A percentile compares a stretch with the other conserved stretches of the same genome.
Conservation (phyloP, 1,140 invertebrate genomes). For the Caenorhabditis remanei region DNA sequence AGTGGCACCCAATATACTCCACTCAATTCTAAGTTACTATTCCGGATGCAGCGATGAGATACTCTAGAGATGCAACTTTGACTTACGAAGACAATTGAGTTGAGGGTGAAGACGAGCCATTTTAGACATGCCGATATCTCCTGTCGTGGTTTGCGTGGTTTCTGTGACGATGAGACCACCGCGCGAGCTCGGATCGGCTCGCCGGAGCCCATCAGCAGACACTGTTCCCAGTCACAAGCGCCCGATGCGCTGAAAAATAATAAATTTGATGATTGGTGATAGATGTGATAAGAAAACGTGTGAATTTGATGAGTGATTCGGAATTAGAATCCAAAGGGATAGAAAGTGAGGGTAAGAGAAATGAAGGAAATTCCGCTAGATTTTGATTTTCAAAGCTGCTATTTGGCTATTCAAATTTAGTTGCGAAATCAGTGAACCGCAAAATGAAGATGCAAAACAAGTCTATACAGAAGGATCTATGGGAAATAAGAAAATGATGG, state of each 20-base stretch:
- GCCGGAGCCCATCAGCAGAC: constrained; percentile 63
- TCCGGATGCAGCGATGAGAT: constrained; percentile 20
- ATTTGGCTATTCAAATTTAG: constrained; percentile 1
- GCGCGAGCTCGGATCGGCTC: constrained; percentile 59
- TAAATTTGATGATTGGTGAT: not conserved
- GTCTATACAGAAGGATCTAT: constrained; percentile 20
- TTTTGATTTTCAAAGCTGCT: constrained; percentile 48
- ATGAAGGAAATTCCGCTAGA: not conserved
- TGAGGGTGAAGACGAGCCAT: constrained; percentile 76
- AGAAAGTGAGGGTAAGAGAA: not conserved
- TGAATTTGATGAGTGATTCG: constrained; percentile 33
- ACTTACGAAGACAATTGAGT: constrained; percentile 78
- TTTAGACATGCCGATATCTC: constrained; percentile 77
- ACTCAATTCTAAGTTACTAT: constrained; percentile 42
- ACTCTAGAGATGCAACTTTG: constrained; percentile 43
- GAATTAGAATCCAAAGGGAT: not conserved
- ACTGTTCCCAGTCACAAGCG: constrained; percentile 57
- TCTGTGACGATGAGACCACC: constrained; percentile 53
- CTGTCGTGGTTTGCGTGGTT: constrained; percentile 71
- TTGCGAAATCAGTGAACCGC: constrained; percentile 52
- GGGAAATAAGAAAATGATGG: not conserved
- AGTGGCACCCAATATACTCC: constrained; percentile 12
- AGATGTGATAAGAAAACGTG: not conserved
- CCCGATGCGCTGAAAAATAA: constrained; percentile 57
- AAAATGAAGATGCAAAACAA: constrained; percentile 15